These are phyloP conservation scores for Centruroides vittatus DNA, from an alignment of 1,140 invertebrate genomes.

Conservation along the genomic window DNA sequence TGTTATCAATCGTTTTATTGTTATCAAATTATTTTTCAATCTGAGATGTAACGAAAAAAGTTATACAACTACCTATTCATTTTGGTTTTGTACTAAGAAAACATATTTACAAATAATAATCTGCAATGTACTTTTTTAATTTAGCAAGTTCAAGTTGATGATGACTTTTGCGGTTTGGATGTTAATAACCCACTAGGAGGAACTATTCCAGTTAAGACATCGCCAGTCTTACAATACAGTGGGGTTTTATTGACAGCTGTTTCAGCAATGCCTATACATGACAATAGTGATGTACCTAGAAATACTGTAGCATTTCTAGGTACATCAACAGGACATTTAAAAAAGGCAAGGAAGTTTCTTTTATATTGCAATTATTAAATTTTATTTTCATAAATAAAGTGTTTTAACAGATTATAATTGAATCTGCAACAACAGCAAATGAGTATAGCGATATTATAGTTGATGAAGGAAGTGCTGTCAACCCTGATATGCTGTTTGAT, in stretches of 20 bases:
- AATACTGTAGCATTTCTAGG: conserved; percentile 67
- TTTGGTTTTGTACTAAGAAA: too few species aligned
- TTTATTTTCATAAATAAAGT: conserved; percentile 17
- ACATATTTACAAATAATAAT: too few species aligned
- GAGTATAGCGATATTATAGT: conserved; percentile 81
- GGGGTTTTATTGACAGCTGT: conserved; percentile 64
- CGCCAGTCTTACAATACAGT: conserved; percentile 67
- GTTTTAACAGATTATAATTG: conserved; percentile 59
- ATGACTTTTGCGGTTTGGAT: conserved; percentile 91
- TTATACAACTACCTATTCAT: too few species aligned
- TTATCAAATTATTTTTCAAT: too few species aligned
- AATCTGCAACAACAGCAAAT: conserved; percentile 60
- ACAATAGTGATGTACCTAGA: too few species aligned
- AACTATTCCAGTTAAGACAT: conserved; percentile 66
- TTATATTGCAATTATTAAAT: too few species aligned
- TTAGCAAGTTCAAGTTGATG: conserved; percentile 74
- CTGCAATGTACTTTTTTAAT: too few species aligned
- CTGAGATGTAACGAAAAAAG: too few species aligned
- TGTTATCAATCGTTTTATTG: too few species aligned
- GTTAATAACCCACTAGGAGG: conserved; percentile 92
- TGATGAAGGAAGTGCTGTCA: conserved; percentile 61
- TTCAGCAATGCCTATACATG: conserved; percentile 70
- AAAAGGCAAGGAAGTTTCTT: conserved; percentile 51
- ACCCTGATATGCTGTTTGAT: conserved; percentile 63
- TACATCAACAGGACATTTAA: conserved; percentile 73